Percentiles rank a stretch among this genome's conserved stretches.
phyloP scores from a whole-genome alignment of 2,888 invertebrate species.

The Diogma glabrata region DNA sequence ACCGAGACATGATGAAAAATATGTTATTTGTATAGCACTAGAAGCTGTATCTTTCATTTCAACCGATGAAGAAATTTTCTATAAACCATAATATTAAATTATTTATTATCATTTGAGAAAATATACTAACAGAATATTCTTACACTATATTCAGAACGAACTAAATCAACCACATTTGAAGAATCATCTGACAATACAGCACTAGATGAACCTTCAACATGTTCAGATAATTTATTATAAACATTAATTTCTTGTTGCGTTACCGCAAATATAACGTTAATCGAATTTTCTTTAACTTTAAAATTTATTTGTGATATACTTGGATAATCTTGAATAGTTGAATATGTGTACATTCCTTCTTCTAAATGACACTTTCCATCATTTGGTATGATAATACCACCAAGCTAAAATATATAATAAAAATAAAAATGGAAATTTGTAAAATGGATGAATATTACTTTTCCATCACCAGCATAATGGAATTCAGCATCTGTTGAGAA shows the following conservation, averaged over 20 bases:
- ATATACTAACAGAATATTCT: no score
- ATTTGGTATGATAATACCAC: slow-evolving; percentile 86
- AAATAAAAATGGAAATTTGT: slow-evolving; percentile 16
- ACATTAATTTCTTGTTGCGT: slow-evolving; percentile 73
- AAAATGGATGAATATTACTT: slow-evolving; percentile 43
- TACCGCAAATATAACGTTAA: slow-evolving; percentile 96
- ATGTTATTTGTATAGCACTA: slow-evolving; percentile 71
- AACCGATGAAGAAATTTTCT: slow-evolving; percentile 87
- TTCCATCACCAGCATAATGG: slow-evolving; percentile 99
- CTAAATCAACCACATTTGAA: slow-evolving; percentile 89
- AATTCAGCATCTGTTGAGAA: slow-evolving; percentile 98
- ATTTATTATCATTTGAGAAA: no score
- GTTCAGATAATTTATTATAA: slow-evolving; percentile 70
- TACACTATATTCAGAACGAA: slow-evolving; percentile 81
- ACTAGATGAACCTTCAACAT: slow-evolving; percentile 88
- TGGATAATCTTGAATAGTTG: slow-evolving; percentile 84
- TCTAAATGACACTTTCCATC: slow-evolving; percentile 85
- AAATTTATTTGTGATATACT: slow-evolving; percentile 90
- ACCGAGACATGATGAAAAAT: slow-evolving; percentile 65
- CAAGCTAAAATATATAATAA: no score
- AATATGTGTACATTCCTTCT: slow-evolving; percentile 66
- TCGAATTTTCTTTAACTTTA: slow-evolving; percentile 84
- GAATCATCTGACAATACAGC: slow-evolving; percentile 87
- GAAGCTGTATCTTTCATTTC: slow-evolving; percentile 86
- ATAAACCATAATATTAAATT: no score